A percentile compares a stretch with the other conserved stretches of the same genome.
These are phyloP conservation scores for Sinodicranocentrus sp. DNA, from an alignment of 2,888 invertebrate genomes.

Conservation along the genomic window DNA sequence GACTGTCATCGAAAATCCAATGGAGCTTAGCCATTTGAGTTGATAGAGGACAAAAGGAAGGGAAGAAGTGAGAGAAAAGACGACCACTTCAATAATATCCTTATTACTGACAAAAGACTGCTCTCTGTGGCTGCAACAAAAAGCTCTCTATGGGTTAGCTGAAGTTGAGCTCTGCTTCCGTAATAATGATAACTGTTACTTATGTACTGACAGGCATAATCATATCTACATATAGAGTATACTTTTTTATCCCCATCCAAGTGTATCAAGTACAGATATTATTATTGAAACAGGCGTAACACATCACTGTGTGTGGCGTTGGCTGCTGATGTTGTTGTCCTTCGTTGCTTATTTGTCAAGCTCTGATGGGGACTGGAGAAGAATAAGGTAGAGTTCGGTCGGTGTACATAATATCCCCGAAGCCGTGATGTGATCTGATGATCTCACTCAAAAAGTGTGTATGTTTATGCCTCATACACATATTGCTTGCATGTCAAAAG, in stretches of 20 bases:
- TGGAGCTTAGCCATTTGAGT: slow-evolving; percentile 59
- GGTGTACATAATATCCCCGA: slow-evolving; percentile 55
- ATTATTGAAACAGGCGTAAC: slow-evolving; percentile 42
- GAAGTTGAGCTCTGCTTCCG: neutral
- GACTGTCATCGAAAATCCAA: slow-evolving; percentile 59
- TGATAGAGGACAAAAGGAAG: slow-evolving; percentile 39
- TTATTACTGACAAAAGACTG: slow-evolving; percentile 50
- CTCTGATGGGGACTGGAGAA: slow-evolving; percentile 23
- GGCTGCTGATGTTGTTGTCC: slow-evolving; percentile 14
- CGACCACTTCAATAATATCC: slow-evolving; percentile 64
- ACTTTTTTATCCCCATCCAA: no score
- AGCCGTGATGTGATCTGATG: slow-evolving; percentile 62
- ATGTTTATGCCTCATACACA: slow-evolving; percentile 4
- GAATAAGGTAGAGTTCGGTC: slow-evolving; percentile 11
- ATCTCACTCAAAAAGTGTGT: slow-evolving; percentile 26
- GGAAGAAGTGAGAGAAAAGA: slow-evolving; percentile 40
- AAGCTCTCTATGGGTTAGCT: neutral
- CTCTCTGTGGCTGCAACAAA: slow-evolving; percentile 3
- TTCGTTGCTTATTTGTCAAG: slow-evolving; percentile 37
- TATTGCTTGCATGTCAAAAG: neutral
- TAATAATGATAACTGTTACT: slow-evolving; percentile 41
- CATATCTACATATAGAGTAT: neutral
- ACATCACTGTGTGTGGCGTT: slow-evolving; percentile 60
- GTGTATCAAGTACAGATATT: neutral
- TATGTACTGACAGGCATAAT: slow-evolving; percentile 37